phyloP scores from a whole-genome alignment of 2,113 vertebrate species.

The Cebus imitator region DNA sequence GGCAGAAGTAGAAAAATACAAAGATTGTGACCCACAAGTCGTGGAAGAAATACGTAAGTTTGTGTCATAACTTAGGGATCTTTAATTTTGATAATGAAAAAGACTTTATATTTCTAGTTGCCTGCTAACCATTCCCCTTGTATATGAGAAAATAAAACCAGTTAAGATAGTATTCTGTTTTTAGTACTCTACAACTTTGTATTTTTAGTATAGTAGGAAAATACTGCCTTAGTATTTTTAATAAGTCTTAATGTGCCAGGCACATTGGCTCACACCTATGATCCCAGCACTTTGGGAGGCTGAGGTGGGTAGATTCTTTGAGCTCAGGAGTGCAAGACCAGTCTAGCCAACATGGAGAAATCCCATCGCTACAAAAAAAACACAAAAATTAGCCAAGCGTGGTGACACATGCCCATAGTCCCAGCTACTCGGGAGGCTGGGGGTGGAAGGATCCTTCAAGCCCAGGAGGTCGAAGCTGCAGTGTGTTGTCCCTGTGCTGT shows the following conservation, averaged over 20 bases:
- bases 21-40: slow-evolving; percentile 95
- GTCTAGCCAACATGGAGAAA: neutral
- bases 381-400: neutral
- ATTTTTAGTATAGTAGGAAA: neutral
- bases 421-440: no score
- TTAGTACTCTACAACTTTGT: neutral
- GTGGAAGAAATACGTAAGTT: slow-evolving; percentile 96
- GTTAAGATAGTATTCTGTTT: neutral
- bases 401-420: neutral
- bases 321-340: neutral
- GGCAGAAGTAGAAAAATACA: slow-evolving; percentile 92
- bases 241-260: neutral
- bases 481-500: no score
- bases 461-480: no score
- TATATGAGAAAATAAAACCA: neutral
- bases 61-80: neutral
- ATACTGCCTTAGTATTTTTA: neutral
- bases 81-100: neutral
- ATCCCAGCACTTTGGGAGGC: neutral
- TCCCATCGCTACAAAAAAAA: neutral
- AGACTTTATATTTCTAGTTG: slow-evolving; percentile 15
- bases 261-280: neutral
- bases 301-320: neutral
- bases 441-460: no score
- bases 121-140: neutral